phyloP scores from a whole-genome alignment of 1,140 invertebrate genomes.

The Gyrodactylus bullatarudis region DNA sequence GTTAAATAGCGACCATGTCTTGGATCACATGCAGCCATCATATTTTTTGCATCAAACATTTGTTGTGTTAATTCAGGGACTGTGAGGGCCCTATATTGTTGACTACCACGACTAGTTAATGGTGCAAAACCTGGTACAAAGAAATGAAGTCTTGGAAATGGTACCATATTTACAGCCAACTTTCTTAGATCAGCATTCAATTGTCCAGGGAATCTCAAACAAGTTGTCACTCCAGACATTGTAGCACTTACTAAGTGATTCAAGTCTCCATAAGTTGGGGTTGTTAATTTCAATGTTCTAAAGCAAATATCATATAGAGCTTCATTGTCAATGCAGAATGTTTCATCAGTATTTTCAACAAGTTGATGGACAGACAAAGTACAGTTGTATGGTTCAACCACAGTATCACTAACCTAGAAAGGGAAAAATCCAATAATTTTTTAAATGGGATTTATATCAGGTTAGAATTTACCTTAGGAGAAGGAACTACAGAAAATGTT shows the following conservation, averaged over 20 bases:
- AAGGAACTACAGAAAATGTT: constrained; percentile 7
- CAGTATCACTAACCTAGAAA: constrained; percentile 16
- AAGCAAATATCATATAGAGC: constrained; percentile 40
- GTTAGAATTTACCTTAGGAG: constrained; percentile 5
- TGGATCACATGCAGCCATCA: constrained; percentile 36
- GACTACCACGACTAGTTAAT: constrained; percentile 33
- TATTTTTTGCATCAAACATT: constrained; percentile 35
- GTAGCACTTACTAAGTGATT: constrained; percentile 32
- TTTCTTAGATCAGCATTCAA: constrained; percentile 53
- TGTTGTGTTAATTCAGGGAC: constrained; percentile 26
- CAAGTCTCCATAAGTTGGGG: constrained; percentile 27
- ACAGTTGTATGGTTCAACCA: constrained; percentile 22
- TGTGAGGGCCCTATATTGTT: constrained; percentile 25
- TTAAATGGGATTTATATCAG: background rate
- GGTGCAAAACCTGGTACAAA: constrained; percentile 83
- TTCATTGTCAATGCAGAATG: constrained; percentile 18
- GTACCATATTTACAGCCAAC: constrained; percentile 56
- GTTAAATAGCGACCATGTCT: constrained; percentile 23
- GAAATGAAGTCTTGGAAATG: constrained; percentile 60
- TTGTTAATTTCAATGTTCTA: constrained; percentile 32
- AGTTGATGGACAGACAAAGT: constrained; percentile 19
- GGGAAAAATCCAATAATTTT: background rate
- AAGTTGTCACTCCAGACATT: constrained; percentile 43
- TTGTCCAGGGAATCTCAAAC: constrained; percentile 34
- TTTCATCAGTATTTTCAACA: constrained; percentile 20